phyloP scores from a whole-genome alignment of 2,113 vertebrate genomes.

The Anoura caudifer region DNA sequence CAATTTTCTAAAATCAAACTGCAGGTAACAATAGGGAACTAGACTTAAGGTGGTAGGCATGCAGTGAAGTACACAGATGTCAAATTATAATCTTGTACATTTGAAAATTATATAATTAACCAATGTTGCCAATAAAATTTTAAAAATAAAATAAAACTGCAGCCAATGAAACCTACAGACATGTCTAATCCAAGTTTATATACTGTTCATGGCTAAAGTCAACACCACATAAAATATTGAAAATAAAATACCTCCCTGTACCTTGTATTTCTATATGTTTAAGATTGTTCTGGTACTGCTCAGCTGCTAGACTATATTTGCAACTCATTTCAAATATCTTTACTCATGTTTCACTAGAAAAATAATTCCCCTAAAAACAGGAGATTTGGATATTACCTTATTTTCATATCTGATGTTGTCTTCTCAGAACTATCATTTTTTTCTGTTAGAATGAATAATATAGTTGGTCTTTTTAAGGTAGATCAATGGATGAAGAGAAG shows the following conservation, averaged over 20 bases:
- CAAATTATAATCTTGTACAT: not conserved
- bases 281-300: not conserved
- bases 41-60: not conserved
- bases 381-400: not conserved
- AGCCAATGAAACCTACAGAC: not conserved
- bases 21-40: not conserved
- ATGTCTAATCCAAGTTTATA: not conserved
- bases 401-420: not conserved
- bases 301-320: not conserved
- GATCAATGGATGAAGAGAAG: not conserved
- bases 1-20: not conserved
- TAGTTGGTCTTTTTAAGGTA: not conserved
- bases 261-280: not conserved
- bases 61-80: not conserved
- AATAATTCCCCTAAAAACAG: not conserved
- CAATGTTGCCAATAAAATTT: not conserved
- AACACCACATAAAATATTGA: not conserved
- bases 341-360: slow-evolving; percentile 2
- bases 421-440: not conserved
- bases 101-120: not conserved
- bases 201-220: not conserved
- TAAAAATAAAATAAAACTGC: not conserved
- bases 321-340: slow-evolving; percentile 37
- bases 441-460: not conserved
- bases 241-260: not conserved